Percentiles rank a stretch among this genome's conserved stretches.
phyloP scores from a whole-genome alignment of 2,113 vertebrate genomes.

The Riparia riparia region DNA sequence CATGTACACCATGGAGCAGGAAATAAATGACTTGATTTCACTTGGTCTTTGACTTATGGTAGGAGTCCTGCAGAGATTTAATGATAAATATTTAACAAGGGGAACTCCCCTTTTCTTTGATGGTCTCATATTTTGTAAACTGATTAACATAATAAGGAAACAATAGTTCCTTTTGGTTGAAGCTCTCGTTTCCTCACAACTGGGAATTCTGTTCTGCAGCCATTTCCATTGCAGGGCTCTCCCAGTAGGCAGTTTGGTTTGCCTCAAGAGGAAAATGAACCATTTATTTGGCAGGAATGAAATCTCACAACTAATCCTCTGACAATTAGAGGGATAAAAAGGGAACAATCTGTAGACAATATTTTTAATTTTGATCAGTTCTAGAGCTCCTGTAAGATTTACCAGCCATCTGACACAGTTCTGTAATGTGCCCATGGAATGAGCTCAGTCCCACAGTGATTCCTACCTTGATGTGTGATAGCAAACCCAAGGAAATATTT shows the following conservation, averaged over 20 bases:
- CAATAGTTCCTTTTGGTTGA: background rate
- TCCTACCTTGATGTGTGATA: rapidly evolving
- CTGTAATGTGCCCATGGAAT: background rate
- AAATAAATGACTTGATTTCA: background rate
- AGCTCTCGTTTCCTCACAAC: background rate
- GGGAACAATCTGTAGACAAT: background rate
- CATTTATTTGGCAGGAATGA: background rate
- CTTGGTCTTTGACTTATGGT: background rate
- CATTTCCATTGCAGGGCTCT: background rate
- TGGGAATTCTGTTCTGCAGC: background rate
- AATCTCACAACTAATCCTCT: background rate
- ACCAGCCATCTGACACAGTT: background rate
- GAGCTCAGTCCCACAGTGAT: background rate
- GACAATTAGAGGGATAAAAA: background rate
- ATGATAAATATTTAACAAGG: slow-evolving; percentile 19
- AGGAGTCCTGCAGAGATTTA: background rate
- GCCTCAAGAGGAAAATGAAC: background rate
- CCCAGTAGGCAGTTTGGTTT: background rate
- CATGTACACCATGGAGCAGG: background rate
- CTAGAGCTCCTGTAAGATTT: background rate
- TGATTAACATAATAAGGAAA: slow-evolving; percentile 26
- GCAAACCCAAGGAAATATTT: background rate
- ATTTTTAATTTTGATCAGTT: background rate
- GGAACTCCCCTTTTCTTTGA: background rate
- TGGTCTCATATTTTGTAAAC: background rate